Evolutionary conservation across 2,113 vertebrate species (phyloP), one percentile per base, ranked within the genome.

Genomic region (Spea multiplicata): DNA sequence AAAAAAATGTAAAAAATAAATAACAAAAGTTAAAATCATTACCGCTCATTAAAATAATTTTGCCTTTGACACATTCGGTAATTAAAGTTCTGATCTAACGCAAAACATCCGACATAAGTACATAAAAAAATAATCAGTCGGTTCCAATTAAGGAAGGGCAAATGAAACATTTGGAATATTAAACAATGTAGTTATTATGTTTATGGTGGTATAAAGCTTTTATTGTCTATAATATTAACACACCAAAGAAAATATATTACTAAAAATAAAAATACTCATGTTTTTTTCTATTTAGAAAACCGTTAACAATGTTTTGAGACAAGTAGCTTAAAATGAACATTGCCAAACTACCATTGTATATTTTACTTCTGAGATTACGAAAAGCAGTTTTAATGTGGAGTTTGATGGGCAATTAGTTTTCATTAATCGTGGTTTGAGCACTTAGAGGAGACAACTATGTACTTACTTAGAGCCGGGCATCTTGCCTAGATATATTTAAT

Each of bases 361-460:
- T 83, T 87, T 85, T 84, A 82, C 90, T 91, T 91, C 82, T 53
- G 89, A 90, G 87, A 89, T 75, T 88, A 89, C 77, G 78, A 30
- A 49, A 61, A 75, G 82, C 48, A 82, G 70, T 86, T 85, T 4
- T 71, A 89, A 90, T 85, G 84, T 82, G 90, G 84, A 88, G 88
- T 85, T 83, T 83, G 88, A 93, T 88, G 89, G 89, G 83, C 82
- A 86, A 91, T 93, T 93, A 91, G 86, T 91, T 93, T 89, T 90
- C 85, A 92, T 92, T 92, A 92, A 92, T 88, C 84, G 78, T 85
- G 67, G 85, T 83, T 85, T 79, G 82, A 89, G 87, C 90, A 89
- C 90, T 92, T 90, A 88, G 84, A 84, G 81, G 87, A 89, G 91
- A 91, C 90, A 92, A 89, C 91, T 89, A 84, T 88, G 86, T 78